These are phyloP conservation scores for Pterobdella sp. DNA, from an alignment of 2,888 invertebrate genomes.

Conservation along the genomic window DNA sequence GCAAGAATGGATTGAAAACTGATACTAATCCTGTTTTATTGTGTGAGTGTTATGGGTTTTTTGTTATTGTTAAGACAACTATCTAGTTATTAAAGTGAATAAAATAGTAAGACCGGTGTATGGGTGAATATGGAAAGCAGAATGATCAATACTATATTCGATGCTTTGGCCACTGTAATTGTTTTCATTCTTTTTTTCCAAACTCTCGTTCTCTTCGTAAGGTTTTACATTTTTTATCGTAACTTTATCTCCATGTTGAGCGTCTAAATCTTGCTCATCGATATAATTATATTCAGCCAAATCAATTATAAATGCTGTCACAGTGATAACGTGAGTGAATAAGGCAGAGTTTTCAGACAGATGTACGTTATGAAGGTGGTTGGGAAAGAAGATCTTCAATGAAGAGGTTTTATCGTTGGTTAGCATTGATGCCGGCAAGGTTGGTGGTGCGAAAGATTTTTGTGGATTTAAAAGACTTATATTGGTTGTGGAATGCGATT, in stretches of 20 bases:
- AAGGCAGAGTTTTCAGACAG: background rate
- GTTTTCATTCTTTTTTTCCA: background rate
- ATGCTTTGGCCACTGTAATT: background rate
- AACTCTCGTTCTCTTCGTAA: background rate
- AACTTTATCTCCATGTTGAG: background rate
- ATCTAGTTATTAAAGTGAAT: background rate
- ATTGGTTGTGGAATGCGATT: background rate
- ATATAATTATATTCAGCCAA: background rate
- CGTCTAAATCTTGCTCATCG: background rate
- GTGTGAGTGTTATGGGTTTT: background rate
- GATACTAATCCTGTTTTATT: background rate
- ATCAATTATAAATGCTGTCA: background rate
- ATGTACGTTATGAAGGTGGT: background rate
- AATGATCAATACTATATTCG: background rate
- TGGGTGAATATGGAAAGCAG: constrained; percentile 2
- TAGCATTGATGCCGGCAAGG: background rate
- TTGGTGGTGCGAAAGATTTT: background rate
- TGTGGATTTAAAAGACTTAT: background rate
- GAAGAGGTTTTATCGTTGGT: background rate
- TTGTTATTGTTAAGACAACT: background rate
- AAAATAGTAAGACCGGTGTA: background rate
- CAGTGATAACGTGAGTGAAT: background rate
- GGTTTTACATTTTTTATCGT: background rate
- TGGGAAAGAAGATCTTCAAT: background rate
- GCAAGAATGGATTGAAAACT: background rate